Conservation (phyloP, 2,888 invertebrate species). For the Cotesia congregata region DNA sequence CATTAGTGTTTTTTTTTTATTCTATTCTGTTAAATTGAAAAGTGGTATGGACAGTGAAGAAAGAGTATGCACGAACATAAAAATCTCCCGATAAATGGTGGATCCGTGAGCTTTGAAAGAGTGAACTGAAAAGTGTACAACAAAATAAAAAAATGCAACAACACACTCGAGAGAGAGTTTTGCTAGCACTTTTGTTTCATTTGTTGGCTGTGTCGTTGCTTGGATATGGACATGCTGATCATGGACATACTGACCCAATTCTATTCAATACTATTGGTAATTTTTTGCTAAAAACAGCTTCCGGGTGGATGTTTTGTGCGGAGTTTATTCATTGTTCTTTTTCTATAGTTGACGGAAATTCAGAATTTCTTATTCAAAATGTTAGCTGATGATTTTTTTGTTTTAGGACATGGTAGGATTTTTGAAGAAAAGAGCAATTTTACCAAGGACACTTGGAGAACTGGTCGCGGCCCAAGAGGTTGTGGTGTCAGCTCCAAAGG, state of each 20-base stretch:
- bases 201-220: constrained; percentile 7
- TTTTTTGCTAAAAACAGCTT: background rate
- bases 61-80: too few species aligned
- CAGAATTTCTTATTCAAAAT: too few species aligned
- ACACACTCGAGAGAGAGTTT: background rate
- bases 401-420: background rate
- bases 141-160: background rate
- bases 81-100: background rate
- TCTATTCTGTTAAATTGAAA: too few species aligned
- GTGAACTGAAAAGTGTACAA: background rate
- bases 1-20: too few species aligned
- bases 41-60: too few species aligned
- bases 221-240: background rate
- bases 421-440: background rate
- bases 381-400: too few species aligned
- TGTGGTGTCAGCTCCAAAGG: constrained; percentile 74
- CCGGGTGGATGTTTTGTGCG: too few species aligned
- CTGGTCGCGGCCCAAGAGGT: constrained; percentile 64
- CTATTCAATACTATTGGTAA: background rate
- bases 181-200: constrained; percentile 13
- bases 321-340: background rate
- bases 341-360: background rate
- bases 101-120: background rate
- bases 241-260: constrained; percentile 4
- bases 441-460: constrained; percentile 36